Base-by-base conservation (phyloP, 2,113 vertebrate species). In the Myiopsitta monachus region DNA sequence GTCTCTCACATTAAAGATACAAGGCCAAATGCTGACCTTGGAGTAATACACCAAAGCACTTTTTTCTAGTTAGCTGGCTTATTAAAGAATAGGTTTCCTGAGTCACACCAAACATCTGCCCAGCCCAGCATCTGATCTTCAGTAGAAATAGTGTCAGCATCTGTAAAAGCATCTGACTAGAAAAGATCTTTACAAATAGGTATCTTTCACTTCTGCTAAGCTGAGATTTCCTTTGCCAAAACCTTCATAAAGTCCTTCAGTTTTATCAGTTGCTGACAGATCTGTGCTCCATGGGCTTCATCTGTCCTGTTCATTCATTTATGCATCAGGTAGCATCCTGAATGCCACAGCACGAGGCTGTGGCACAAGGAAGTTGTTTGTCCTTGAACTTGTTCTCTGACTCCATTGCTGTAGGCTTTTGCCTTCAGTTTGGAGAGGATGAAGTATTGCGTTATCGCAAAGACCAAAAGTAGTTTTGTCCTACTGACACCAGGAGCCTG, bases 381-480 rank as follows among this genome's bases (percentile, higher is more conserved):
- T 39, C 22, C 51, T 90, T 68, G 11, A 49, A 21, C 33, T 79
- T 76, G 12, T 26, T 47, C 38, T 81, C 74, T 30, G 47, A 14
- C n/a, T 54, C 63, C 2, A 0, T 10, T 47, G 4, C 66, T 49
- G 4, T 43, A 4, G 0, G 3, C 18, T 3, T 0, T 30, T 55
- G 23, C 21, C 9, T 51, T 88, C 38, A 10, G 46, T 49, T 36
- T 24, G 14, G 33, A 77, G 39, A 16, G 61, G 24, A 46, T 70
- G 28, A 28, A 70, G 18, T n/a, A 46, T 0, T 41, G 5, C 14
- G 1, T 47, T 63, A n/a, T 8, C 3, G 1, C 44, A 46, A 75
- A 47, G 33, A 88, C 52, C 7, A n/a, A 27, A 79, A 80, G 8
- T 61, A 7, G 27, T 66, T 92, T 75, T 82, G 11, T 49, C n/a